Percentiles rank a stretch among this genome's conserved stretches.
Conservation (phyloP, 2,113 vertebrate genomes). For the Thalassarche chlororhynchos region DNA sequence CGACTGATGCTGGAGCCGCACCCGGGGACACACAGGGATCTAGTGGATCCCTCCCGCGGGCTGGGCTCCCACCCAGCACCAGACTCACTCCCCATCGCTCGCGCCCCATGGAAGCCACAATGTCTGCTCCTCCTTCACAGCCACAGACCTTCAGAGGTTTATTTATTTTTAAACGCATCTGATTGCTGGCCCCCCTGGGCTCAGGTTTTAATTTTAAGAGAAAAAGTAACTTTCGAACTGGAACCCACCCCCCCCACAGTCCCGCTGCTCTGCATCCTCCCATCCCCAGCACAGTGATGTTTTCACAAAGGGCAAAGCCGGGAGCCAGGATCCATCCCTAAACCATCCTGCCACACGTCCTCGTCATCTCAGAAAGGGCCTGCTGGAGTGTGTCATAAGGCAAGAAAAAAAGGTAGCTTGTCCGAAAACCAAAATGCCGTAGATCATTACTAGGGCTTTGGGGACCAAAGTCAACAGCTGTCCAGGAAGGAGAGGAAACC, state of each 20-base stretch:
- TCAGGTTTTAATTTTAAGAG: neutral
- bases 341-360: neutral
- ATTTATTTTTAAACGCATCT: neutral
- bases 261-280: neutral
- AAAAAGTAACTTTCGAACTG: neutral
- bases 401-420: neutral
- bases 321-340: neutral
- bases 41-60: neutral
- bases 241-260: rapidly evolving
- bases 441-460: neutral
- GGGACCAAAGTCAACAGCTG: conserved; percentile 34
- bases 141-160: neutral
- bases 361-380: neutral
- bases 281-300: neutral
- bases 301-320: neutral
- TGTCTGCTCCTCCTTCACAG: neutral
- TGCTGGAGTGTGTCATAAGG: neutral
- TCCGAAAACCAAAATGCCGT: neutral
- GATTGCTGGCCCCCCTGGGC: neutral
- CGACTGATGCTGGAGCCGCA: neutral
- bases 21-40: neutral
- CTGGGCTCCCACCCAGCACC: neutral
- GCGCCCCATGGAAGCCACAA: neutral
- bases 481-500: conserved; percentile 39
- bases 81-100: rapidly evolving